Percentiles rank a stretch among this genome's conserved stretches.
Evolutionary conservation across 2,888 invertebrate species (phyloP).

Genomic region (Tipula helvola): DNA sequence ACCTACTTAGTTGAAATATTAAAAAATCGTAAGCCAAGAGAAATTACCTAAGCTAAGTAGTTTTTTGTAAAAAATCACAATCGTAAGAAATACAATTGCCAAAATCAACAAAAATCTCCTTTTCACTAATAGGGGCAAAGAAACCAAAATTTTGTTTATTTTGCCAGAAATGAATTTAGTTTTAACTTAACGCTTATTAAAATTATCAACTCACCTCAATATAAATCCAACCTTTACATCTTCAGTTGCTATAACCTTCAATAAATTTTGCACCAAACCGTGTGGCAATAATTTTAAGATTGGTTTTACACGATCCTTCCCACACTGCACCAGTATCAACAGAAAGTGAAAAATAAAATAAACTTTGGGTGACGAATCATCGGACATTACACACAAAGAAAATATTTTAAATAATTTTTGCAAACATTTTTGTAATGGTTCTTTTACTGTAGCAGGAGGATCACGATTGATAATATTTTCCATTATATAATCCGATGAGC

Average conservation of each 20-base stretch:
- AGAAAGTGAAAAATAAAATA: conserved; percentile 72
- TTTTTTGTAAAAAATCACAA: no score
- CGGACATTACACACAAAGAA: conserved; percentile 45
- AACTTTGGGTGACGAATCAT: conserved; percentile 71
- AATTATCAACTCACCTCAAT: conserved; percentile 20
- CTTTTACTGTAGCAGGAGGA: conserved; percentile 37
- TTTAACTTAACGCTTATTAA: no score
- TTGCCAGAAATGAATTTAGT: no score
- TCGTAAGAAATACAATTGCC: no score
- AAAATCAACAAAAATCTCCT: no score
- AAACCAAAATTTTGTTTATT: no score
- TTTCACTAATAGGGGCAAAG: no score
- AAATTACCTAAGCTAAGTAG: no score
- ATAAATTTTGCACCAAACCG: conserved; percentile 62
- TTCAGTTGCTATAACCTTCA: conserved; percentile 45
- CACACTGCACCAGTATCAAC: conserved; percentile 60
- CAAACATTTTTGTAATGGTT: conserved; percentile 51
- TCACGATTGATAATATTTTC: conserved; percentile 19
- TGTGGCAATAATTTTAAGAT: conserved; percentile 64
- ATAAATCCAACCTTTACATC: conserved; percentile 33
- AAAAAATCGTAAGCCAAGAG: no score
- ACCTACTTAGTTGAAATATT: no score
- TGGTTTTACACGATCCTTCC: conserved; percentile 54
- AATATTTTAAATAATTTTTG: conserved; percentile 60
- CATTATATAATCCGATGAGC: conserved; percentile 31